phyloP scores from a whole-genome alignment of 2,888 invertebrate genomes.

The Philereme vetulata region DNA sequence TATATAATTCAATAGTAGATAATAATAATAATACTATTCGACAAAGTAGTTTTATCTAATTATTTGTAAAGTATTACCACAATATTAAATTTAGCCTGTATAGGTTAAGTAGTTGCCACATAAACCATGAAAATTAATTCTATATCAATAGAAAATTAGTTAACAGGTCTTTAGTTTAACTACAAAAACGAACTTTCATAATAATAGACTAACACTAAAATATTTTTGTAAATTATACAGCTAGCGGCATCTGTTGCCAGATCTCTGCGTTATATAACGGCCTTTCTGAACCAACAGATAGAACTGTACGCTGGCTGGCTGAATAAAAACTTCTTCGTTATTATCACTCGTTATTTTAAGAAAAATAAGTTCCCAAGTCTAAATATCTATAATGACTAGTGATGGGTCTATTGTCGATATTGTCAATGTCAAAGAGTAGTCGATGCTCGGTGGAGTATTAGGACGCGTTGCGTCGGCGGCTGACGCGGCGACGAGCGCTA shows the following conservation, averaged over 20 bases:
- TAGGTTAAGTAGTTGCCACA: too few relatives aligned
- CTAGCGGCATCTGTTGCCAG: conserved; percentile 51
- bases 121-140: too few relatives aligned
- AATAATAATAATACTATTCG: too few relatives aligned
- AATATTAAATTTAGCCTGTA: too few relatives aligned
- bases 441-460: conserved; percentile 41
- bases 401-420: conserved; percentile 33
- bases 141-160: too few relatives aligned
- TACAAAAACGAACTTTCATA: too few relatives aligned
- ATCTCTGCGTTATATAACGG: conserved; percentile 29
- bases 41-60: too few relatives aligned
- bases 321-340: not conserved
- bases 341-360: not conserved
- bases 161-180: too few relatives aligned
- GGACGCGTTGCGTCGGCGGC: conserved; percentile 75
- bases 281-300: conserved; percentile 14
- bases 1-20: too few relatives aligned
- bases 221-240: not conserved
- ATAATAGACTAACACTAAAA: too few relatives aligned
- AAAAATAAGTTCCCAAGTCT: conserved; percentile 1
- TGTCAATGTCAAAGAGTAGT: conserved; percentile 21
- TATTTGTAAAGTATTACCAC: too few relatives aligned
- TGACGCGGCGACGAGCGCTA: conserved; percentile 84
- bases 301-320: not conserved
- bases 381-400: conserved; percentile 30